These are phyloP conservation scores for Distichodus sexfasciatus DNA, from an alignment of 2,797 vertebrate species.

Conservation along the genomic window DNA sequence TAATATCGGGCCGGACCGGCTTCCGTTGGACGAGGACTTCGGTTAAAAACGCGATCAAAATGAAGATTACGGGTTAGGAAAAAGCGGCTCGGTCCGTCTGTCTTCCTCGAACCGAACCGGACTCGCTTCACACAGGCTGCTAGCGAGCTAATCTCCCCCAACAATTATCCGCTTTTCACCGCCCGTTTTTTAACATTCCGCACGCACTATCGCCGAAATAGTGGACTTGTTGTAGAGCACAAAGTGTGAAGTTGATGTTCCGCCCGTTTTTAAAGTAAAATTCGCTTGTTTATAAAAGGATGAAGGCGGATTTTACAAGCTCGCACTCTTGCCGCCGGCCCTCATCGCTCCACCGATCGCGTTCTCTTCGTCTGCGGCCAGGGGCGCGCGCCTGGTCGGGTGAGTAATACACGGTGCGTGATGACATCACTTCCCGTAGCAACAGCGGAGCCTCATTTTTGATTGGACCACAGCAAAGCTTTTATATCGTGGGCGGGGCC, in stretches of 20 bases:
- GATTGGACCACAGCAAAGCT: constrained; percentile 20
- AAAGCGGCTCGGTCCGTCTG: constrained; percentile 18
- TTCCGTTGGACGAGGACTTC: constrained; percentile 14
- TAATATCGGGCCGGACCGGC: constrained; percentile 34
- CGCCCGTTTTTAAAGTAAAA: constrained; percentile 30
- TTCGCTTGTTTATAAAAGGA: constrained; percentile 66
- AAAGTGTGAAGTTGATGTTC: constrained; percentile 65
- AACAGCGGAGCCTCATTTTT: constrained; percentile 58
- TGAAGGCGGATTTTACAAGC: constrained; percentile 80
- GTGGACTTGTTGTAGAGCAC: constrained; percentile 58
- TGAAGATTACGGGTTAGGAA: constrained; percentile 57
- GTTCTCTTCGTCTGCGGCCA: no score
- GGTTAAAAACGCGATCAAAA: background rate
- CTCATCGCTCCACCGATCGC: no score
- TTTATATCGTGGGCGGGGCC: constrained; percentile 10
- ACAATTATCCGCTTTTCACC: constrained; percentile 77
- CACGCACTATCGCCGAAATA: constrained; percentile 69
- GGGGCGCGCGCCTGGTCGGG: constrained; percentile 40
- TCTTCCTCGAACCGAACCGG: constrained; percentile 45
- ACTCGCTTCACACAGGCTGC: constrained; percentile 52
- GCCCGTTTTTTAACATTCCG: constrained; percentile 68
- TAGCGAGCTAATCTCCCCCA: constrained; percentile 51
- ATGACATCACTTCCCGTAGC: constrained; percentile 80
- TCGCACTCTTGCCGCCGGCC: background rate
- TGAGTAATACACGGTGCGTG: constrained; percentile 52